Conservation (phyloP, 1,140 invertebrate genomes). For the Tetramorium simillimum region DNA sequence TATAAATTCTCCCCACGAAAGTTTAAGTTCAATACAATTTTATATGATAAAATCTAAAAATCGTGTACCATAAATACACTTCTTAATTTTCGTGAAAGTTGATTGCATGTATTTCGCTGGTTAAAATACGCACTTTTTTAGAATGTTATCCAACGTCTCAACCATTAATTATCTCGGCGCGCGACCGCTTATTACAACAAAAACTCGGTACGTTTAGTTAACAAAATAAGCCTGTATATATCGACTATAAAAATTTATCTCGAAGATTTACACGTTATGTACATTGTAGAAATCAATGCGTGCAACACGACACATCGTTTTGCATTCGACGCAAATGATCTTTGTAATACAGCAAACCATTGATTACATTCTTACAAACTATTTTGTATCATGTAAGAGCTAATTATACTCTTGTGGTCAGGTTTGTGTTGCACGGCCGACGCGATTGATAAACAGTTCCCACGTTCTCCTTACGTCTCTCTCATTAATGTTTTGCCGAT, state of each 20-base stretch:
- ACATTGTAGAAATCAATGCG: constrained; percentile 52
- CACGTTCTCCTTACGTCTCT: constrained; percentile 34
- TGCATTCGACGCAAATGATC: constrained; percentile 21
- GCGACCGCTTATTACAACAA: constrained; percentile 29
- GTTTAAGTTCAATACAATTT: not conserved
- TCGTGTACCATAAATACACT: not conserved
- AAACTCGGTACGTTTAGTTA: constrained; percentile 37
- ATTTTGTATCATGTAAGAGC: constrained; percentile 39
- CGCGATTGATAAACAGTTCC: constrained; percentile 37
- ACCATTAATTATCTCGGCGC: constrained; percentile 29
- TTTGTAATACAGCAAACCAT: constrained; percentile 27
- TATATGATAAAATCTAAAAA: not conserved
- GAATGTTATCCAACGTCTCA: constrained; percentile 3
- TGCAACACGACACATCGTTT: constrained; percentile 36
- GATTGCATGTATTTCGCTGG: constrained; percentile 7
- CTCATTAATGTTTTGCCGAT: constrained; percentile 30
- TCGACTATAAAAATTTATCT: constrained; percentile 20
- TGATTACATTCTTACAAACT: constrained; percentile 46
- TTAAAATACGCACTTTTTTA: not conserved
- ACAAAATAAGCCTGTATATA: constrained; percentile 4
- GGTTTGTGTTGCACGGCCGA: not conserved
- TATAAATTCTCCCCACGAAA: not conserved
- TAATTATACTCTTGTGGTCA: constrained; percentile 28
- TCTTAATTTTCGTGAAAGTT: not conserved
- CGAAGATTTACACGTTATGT: not conserved